Conservation (phyloP, 1,140 invertebrate genomes). For the Pemphigus obesinymphae region DNA sequence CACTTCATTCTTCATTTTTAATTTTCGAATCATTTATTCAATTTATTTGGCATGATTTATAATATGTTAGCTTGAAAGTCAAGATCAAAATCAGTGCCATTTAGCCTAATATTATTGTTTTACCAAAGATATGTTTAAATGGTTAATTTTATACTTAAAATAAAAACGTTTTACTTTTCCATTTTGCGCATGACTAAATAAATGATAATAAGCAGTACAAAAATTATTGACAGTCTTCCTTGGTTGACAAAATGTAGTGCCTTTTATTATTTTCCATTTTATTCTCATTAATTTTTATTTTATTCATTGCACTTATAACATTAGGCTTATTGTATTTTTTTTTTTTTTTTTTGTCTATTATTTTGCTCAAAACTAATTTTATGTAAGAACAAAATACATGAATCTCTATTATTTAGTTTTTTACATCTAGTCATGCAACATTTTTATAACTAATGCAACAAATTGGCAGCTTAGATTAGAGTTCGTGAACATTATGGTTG, state of each 20-base stretch:
- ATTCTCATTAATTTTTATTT: slow-evolving; percentile 26
- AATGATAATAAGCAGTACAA: slow-evolving; percentile 8
- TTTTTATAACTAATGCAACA: slow-evolving; percentile 20
- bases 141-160: slow-evolving; percentile 11
- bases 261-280: slow-evolving; percentile 9
- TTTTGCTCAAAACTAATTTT: slow-evolving; percentile 40
- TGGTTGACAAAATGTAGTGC: slow-evolving; percentile 10
- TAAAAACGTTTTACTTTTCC: slow-evolving; percentile 7
- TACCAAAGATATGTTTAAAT: slow-evolving; percentile 38
- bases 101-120: slow-evolving; percentile 30
- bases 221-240: slow-evolving; percentile 25
- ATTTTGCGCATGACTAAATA: slow-evolving; percentile 1
- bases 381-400: slow-evolving; percentile 10
- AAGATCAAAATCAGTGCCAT: slow-evolving; percentile 3
- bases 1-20: slow-evolving; percentile 25
- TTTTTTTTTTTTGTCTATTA: slow-evolving; percentile 23
- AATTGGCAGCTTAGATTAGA: slow-evolving; percentile 29
- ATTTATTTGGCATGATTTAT: slow-evolving; percentile 6
- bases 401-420: slow-evolving; percentile 35
- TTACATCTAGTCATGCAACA: slow-evolving; percentile 40
- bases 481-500: slow-evolving; percentile 11
- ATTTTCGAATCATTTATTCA: slow-evolving; percentile 9
- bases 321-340: slow-evolving; percentile 17
- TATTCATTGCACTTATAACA: slow-evolving; percentile 31
- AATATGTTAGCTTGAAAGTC: not conserved